Conservation (phyloP, 2,888 invertebrate genomes). For the Lottia scabra region DNA sequence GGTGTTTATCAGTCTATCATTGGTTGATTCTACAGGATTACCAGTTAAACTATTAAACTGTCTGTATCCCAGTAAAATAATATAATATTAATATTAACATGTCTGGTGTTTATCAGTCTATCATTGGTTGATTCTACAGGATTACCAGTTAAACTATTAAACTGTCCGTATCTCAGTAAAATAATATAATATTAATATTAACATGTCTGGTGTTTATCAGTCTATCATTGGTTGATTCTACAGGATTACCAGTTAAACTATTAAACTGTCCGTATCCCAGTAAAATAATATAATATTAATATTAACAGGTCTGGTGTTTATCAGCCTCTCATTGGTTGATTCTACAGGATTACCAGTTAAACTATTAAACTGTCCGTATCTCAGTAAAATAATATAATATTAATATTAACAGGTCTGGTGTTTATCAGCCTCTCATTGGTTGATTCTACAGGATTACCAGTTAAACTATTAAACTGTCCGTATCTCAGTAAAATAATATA, state of each 20-base stretch:
- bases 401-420: constrained; percentile 70
- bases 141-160: constrained; percentile 66
- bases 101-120: constrained; percentile 73
- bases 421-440: constrained; percentile 75
- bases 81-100: too few species aligned
- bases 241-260: constrained; percentile 69
- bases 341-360: constrained; percentile 70
- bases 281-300: too few species aligned
- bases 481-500: too few species aligned
- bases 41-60: constrained; percentile 67
- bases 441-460: constrained; percentile 70
- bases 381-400: too few species aligned
- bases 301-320: constrained; percentile 71
- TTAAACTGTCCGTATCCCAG: constrained; percentile 68
- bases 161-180: constrained; percentile 67
- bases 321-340: constrained; percentile 75
- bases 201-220: constrained; percentile 73
- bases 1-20: constrained; percentile 73
- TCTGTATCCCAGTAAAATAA: too few species aligned
- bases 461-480: constrained; percentile 66
- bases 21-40: constrained; percentile 72
- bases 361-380: constrained; percentile 65
- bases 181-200: too few species aligned
- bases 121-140: constrained; percentile 74
- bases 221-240: constrained; percentile 74